These are phyloP conservation scores for Craniophora ligustri DNA, from an alignment of 2,888 invertebrate genomes.

Conservation along the genomic window DNA sequence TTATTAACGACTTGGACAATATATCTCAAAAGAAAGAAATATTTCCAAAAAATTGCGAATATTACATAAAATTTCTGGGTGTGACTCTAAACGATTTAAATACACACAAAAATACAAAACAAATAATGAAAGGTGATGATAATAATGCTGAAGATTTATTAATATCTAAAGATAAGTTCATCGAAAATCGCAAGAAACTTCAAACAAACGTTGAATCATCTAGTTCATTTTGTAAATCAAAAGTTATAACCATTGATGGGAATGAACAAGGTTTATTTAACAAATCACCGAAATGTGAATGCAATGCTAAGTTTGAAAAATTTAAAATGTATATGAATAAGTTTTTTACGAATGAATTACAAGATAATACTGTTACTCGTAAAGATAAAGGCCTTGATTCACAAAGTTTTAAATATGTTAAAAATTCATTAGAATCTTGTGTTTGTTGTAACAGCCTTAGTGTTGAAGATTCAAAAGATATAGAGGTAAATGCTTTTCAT, in stretches of 20 bases:
- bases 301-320: constrained; percentile 53
- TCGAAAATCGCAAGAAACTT: constrained; percentile 7
- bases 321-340: constrained; percentile 47
- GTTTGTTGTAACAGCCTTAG: constrained; percentile 67
- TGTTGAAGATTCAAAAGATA: constrained; percentile 65
- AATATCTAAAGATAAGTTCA: constrained; percentile 7
- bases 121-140: constrained; percentile 6
- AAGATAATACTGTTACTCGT: constrained; percentile 9
- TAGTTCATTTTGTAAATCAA: constrained; percentile 9
- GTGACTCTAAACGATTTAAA: constrained; percentile 71
- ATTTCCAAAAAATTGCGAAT: constrained; percentile 60
- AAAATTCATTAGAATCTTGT: constrained; percentile 58
- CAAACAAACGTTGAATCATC: constrained; percentile 7
- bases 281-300: constrained; percentile 41
- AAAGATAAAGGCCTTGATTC: constrained; percentile 57
- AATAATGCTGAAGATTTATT: not conserved
- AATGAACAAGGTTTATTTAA: constrained; percentile 10
- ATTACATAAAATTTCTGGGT: constrained; percentile 76
- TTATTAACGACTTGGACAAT: constrained; percentile 11
- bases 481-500: constrained; percentile 79
- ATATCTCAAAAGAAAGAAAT: constrained; percentile 45
- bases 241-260: not conserved
- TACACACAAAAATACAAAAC: constrained; percentile 26
- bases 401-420: constrained; percentile 47
- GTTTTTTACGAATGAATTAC: constrained; percentile 41